A percentile compares a stretch with the other conserved stretches of the same genome.
Evolutionary conservation across 2,113 vertebrate genomes (phyloP).

Genomic region (Probosciger aterrimus): DNA sequence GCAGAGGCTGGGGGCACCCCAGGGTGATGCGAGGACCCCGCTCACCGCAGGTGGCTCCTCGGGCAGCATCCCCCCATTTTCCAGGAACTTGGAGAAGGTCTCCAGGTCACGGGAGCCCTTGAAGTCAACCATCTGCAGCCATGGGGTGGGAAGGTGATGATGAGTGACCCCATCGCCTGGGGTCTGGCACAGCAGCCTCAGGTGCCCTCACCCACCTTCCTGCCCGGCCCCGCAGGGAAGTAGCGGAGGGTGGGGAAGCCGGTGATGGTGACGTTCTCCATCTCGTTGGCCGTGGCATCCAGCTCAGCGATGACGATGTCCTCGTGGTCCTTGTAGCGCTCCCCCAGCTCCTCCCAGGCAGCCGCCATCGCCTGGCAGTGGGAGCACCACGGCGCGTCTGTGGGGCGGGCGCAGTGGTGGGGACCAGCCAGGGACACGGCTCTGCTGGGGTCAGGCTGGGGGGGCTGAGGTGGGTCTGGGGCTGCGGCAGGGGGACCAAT

Average conservation of each 20-base stretch:
- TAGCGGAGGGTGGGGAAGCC: conserved; percentile 87
- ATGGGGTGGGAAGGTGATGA: fast-evolving
- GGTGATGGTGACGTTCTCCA: conserved; percentile 73
- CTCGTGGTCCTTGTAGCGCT: conserved; percentile 82
- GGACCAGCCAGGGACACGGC: fast-evolving
- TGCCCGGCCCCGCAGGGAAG: conserved; percentile 81
- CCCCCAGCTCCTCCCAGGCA: conserved; percentile 85
- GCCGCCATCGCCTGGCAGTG: conserved; percentile 87
- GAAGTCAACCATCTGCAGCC: conserved; percentile 80
- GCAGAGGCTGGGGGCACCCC: not conserved
- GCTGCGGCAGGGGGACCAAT: fast-evolving
- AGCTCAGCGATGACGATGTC: conserved; percentile 88
- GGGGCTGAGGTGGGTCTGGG: fast-evolving
- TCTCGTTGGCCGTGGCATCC: conserved; percentile 86
- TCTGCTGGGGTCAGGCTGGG: fast-evolving
- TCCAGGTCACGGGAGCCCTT: conserved; percentile 81
- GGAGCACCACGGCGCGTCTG: conserved; percentile 91
- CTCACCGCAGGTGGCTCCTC: conserved; percentile 32
- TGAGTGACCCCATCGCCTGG: fast-evolving
- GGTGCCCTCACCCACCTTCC: conserved; percentile 73
- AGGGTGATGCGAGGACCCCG: no score
- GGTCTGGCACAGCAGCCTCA: not conserved
- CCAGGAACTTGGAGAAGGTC: conserved; percentile 87
- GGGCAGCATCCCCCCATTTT: conserved; percentile 79
- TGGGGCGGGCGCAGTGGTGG: fast-evolving